These are phyloP conservation scores for Petrocephalus zakoni DNA, from an alignment of 2,113 vertebrate genomes.

Conservation along the genomic window DNA sequence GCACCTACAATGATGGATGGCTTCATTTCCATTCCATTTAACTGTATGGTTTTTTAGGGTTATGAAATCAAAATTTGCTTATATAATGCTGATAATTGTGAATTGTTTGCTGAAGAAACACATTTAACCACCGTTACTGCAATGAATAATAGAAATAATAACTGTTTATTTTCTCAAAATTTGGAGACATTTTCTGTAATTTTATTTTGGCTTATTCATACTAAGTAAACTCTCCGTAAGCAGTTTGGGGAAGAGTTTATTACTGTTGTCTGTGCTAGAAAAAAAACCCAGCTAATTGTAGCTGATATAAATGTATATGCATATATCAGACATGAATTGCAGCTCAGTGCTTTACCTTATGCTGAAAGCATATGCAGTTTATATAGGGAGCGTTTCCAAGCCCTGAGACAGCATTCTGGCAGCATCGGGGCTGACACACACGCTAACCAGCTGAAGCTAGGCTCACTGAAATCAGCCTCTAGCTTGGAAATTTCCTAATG, in stretches of 20 bases:
- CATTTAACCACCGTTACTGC: neutral
- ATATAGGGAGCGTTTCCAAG: neutral
- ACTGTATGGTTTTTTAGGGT: neutral
- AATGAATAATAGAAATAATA: neutral
- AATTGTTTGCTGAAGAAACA: slow-evolving; percentile 12
- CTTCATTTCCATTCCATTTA: neutral
- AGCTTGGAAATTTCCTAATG: neutral
- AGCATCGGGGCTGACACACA: neutral
- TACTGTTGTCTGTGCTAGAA: neutral
- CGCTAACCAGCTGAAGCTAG: neutral
- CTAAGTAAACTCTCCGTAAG: neutral
- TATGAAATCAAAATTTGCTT: slow-evolving; percentile 29
- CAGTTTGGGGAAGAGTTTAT: neutral
- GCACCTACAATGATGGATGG: neutral
- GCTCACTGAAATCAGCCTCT: neutral
- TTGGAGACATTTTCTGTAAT: neutral
- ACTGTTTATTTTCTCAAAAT: neutral
- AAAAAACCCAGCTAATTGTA: neutral
- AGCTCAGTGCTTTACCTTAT: neutral
- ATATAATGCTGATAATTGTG: slow-evolving; percentile 27
- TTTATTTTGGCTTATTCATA: neutral
- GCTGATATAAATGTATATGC: neutral
- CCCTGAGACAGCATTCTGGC: neutral
- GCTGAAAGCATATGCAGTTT: neutral
- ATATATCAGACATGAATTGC: neutral